These are phyloP conservation scores for Scalopus aquaticus DNA, from an alignment of 2,113 vertebrate species.

Conservation along the genomic window DNA sequence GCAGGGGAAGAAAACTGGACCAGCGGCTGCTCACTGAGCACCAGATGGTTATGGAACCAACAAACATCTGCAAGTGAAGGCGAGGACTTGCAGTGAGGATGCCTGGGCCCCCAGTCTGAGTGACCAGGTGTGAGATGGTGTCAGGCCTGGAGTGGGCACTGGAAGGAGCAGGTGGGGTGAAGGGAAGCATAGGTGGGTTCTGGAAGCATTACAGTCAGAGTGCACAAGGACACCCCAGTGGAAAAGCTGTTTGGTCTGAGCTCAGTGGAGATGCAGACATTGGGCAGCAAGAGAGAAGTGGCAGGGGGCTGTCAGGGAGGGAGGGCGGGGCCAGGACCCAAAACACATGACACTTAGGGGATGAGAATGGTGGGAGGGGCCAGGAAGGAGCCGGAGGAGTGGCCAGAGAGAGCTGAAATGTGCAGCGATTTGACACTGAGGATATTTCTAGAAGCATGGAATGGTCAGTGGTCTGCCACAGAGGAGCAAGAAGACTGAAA, in stretches of 20 bases:
- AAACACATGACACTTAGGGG: not conserved
- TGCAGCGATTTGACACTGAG: not conserved
- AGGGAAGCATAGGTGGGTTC: not conserved
- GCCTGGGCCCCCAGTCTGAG: not conserved
- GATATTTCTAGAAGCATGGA: not conserved
- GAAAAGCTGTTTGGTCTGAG: not conserved
- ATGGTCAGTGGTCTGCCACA: not conserved
- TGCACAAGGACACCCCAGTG: not conserved
- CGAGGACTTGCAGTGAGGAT: not conserved
- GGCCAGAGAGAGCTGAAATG: not conserved
- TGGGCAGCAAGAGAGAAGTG: not conserved
- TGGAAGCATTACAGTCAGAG: not conserved
- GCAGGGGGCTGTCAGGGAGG: not conserved
- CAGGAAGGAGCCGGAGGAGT: not conserved
- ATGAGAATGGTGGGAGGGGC: not conserved
- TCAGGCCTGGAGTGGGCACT: not conserved
- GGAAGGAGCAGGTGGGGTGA: not conserved
- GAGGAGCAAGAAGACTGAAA: not conserved
- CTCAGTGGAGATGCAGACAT: not conserved
- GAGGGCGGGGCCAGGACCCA: not conserved
- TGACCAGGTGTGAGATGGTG: not conserved
- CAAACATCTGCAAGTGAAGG: not conserved
- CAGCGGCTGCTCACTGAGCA: not conserved
- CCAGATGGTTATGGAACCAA: not conserved
- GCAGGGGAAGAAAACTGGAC: not conserved